Base-by-base conservation (phyloP, 2,113 vertebrate species). In the Toxotes jaculatrix region DNA sequence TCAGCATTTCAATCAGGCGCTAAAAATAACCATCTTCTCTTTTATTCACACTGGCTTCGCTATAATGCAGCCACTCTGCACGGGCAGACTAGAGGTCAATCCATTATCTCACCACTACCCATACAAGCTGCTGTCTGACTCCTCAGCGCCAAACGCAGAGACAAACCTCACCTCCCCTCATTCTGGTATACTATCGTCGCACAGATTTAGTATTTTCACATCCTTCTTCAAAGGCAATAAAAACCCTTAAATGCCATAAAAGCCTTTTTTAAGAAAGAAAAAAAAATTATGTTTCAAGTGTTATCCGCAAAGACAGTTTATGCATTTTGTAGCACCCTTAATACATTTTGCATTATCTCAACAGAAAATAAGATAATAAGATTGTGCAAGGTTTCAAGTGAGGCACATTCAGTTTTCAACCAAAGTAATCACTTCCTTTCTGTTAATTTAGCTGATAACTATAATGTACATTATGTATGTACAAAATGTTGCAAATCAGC, bases 1-100 rank as follows among this genome's bases (percentile, higher is more conserved):
- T 93, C 91, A 82, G 82, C 74, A 90, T 92, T 95, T 96, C 95
- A 96, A 95, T 94, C 90, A 91, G 92, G 92, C 90, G 92, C 95
- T 95, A 96, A 96, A 95, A 96, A 95, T 94, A 96, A 93, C 94
- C 93, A 80, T 91, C 80, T 89, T 92, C 90, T 89, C 93, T 96
- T 95, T 95, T 95, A 94, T 95, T 95, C 94, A 92, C 94, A 92
- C 80, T 74, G 94, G 93, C 94, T 93, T 92, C 90, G 96, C 95
- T 95, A 94, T 95, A 95, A 95, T 93, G 91, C 89, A 87, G 94
- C 87, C 83, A 90, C 87, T 91, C 92, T 84, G 93, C 81, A 77
- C 85, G 89, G 94, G 93, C 95, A 95, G 91, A 93, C 92, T 31
- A 93, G 92, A 95, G 94, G 95, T 96, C 95, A 95, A 93, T 96